A percentile compares a stretch with the other conserved stretches of the same genome.
Evolutionary conservation across 1,140 invertebrate species (phyloP).

Genomic region (Venturia canescens): DNA sequence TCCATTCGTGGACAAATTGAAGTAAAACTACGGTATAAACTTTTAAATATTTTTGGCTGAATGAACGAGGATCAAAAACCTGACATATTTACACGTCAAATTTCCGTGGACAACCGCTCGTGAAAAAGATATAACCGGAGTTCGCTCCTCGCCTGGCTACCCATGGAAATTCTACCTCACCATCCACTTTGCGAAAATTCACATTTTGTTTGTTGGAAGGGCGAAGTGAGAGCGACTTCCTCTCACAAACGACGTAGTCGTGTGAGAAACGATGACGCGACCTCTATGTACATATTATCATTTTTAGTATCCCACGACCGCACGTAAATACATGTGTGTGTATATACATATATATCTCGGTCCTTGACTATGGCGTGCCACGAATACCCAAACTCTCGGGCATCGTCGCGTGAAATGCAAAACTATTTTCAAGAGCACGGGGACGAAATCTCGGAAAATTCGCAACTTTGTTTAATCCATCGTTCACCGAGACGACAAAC

Average conservation of each 20-base stretch:
- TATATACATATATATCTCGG: neutral
- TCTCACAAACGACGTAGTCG: neutral
- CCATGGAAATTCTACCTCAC: neutral
- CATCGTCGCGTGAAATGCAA: neutral
- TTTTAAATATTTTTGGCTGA: no score
- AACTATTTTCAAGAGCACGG: constrained; percentile 20
- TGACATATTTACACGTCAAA: neutral
- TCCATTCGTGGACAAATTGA: no score
- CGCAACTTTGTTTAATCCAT: constrained; percentile 15
- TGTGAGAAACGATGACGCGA: constrained; percentile 6
- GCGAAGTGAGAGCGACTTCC: neutral
- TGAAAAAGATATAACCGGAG: neutral
- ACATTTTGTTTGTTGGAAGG: constrained; percentile 1
- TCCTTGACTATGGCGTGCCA: constrained; percentile 2
- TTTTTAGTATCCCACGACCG: constrained; percentile 9
- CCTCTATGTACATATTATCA: neutral
- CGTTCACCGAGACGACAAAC: constrained; percentile 15
- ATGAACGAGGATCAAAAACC: neutral
- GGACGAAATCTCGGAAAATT: neutral
- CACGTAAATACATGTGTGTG: neutral
- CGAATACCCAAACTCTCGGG: constrained; percentile 21
- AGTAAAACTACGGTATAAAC: no score
- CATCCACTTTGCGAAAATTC: constrained; percentile 11
- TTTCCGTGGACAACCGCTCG: neutral
- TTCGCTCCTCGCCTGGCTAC: neutral